phyloP scores from a whole-genome alignment of 2,888 invertebrate genomes.

The Tupiocoris notatus region DNA sequence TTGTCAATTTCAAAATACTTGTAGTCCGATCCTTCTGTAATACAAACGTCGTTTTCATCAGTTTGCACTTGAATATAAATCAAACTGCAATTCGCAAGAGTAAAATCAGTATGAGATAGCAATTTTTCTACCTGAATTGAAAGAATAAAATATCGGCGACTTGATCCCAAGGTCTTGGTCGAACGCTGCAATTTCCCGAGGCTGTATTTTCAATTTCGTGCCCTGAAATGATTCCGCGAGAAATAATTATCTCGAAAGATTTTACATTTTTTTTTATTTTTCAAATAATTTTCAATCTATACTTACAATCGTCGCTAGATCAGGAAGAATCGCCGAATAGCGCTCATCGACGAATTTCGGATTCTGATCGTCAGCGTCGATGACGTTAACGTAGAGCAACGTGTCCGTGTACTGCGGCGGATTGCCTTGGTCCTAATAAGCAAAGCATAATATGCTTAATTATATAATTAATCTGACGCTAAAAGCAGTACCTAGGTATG shows the following conservation, averaged over 20 bases:
- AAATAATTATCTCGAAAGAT: too few species aligned
- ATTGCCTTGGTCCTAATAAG: constrained; percentile 78
- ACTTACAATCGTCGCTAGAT: constrained; percentile 55
- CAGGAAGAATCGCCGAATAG: constrained; percentile 69
- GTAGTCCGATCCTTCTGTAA: constrained; percentile 60
- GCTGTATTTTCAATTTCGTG: constrained; percentile 65
- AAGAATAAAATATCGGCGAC: constrained; percentile 69
- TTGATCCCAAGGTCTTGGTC: constrained; percentile 81
- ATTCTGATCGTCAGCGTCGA: constrained; percentile 90
- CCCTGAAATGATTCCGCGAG: constrained; percentile 57
- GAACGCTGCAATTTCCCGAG: constrained; percentile 70
- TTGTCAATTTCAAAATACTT: constrained; percentile 64
- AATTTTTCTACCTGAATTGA: constrained; percentile 61
- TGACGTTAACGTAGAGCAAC: constrained; percentile 70
- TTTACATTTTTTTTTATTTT: too few species aligned
- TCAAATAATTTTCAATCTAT: too few species aligned
- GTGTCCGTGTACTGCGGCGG: constrained; percentile 77
- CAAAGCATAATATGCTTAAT: constrained; percentile 21
- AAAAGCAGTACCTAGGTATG: too few species aligned
- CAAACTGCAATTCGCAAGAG: neutral
- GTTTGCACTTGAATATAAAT: neutral
- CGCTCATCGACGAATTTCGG: constrained; percentile 75
- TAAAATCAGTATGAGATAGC: too few species aligned
- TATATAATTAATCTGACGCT: too few species aligned
- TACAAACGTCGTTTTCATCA: neutral